Base-by-base conservation (phyloP, 2,113 vertebrate species). In the Trinectes maculatus region DNA sequence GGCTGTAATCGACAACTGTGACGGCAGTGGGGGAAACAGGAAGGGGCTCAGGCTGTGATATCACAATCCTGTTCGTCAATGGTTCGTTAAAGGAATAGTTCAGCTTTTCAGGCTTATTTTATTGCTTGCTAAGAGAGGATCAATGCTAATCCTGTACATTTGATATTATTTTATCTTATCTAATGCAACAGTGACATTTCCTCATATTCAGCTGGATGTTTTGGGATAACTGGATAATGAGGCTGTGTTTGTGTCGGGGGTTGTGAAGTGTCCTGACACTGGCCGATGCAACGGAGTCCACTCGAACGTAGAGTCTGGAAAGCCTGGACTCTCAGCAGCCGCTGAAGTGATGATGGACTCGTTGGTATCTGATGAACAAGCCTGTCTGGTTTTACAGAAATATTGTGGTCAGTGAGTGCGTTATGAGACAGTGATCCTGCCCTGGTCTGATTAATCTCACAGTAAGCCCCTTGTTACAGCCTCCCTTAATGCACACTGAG, bases 241-340 rank as follows among this genome's bases (percentile, higher is more conserved):
- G 31, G 52, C 33, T 66, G 57, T 58, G 56, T 67, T 57, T 46
- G 19, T 22, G 21, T 46, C 28, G 46, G 34, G 68, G 33, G 71
- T 36, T 67, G n/a, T n/a, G 44, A 73, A 69, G 81, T 39, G 68
- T 64, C 63, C 74, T 78, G 74, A 74, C 77, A 76, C 83, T 77
- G 18, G 63, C 0, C 36, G 7, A 5, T 48, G 54, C 70, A 57
- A 13, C 49, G 12, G 55, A 74, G 63, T 24, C 31, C 54, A 48
- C 54, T 69, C 49, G 36, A 85, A 72, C 63, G 15, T 33, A 21
- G 56, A 51, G 52, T 48, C 80, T 34, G 43, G 34, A 75, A 79
- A 71, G 61, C 49, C 61, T 68, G 47, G 46, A 75, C 67, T 63
- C 60, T 71, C 74, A 46, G 56, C 26, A 60, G 58, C 49, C 26